A percentile compares a stretch with the other conserved stretches of the same genome.
phyloP scores from a whole-genome alignment of 2,113 vertebrate species.

The Peromyscus californicus region DNA sequence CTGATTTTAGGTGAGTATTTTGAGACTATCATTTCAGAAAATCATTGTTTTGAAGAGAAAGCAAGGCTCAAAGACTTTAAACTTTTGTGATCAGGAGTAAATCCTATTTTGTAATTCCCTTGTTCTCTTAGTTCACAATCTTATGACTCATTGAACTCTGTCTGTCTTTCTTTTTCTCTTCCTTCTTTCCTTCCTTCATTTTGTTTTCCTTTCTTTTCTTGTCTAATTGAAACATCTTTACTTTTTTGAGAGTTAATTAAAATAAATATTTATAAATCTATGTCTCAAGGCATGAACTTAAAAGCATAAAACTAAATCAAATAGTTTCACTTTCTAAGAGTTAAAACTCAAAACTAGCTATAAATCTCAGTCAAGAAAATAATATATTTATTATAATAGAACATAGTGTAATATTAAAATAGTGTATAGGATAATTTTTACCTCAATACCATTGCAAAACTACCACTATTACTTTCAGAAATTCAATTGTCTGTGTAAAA shows the following conservation, averaged over 20 bases:
- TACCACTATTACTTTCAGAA: background rate
- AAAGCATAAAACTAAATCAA: background rate
- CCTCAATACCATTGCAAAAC: background rate
- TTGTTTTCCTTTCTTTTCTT: background rate
- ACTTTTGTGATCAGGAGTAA: background rate
- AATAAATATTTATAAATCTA: slow-evolving; percentile 17
- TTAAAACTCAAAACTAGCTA: slow-evolving; percentile 8
- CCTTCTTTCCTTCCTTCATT: background rate
- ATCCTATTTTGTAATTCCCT: background rate
- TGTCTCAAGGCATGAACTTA: background rate
- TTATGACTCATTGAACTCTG: background rate
- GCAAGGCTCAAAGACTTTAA: background rate
- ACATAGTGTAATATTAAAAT: background rate
- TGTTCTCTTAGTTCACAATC: background rate
- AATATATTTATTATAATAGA: background rate
- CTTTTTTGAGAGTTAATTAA: background rate
- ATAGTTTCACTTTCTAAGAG: background rate
- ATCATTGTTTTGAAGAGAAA: background rate
- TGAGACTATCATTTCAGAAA: background rate
- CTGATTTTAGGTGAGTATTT: background rate
- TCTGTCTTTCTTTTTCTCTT: background rate
- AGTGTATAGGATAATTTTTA: background rate
- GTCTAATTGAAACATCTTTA: background rate
- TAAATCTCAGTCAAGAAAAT: background rate
- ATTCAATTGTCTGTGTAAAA: background rate